These are phyloP conservation scores for Caenorhabditis inopinata DNA, from an alignment of 1,140 invertebrate genomes.

Conservation along the genomic window DNA sequence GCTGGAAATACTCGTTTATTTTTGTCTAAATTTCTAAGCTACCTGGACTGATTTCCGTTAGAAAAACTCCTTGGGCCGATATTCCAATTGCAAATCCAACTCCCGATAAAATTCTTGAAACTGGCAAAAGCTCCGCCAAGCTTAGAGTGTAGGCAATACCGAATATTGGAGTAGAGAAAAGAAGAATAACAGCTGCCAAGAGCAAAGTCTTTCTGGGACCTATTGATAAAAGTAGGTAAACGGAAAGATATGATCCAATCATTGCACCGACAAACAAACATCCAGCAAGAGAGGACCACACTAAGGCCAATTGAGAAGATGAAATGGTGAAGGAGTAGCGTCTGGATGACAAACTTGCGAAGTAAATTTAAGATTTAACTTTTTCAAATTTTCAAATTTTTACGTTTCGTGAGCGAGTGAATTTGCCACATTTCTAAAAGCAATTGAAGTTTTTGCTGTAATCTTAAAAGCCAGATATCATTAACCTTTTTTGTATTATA, in stretches of 20 bases:
- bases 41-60: conserved; percentile 45
- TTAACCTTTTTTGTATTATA: too few species aligned
- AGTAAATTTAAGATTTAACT: too few species aligned
- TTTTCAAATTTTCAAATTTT: too few species aligned
- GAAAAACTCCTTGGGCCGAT: conserved; percentile 41
- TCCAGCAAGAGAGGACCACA: conserved; percentile 43
- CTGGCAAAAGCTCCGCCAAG: conserved; percentile 24
- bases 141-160: neutral
- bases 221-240: conserved; percentile 3
- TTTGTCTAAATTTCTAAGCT: neutral
- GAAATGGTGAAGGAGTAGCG: neutral
- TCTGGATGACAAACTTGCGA: too few species aligned
- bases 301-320: neutral
- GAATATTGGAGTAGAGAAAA: conserved; percentile 8
- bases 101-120: conserved; percentile 40
- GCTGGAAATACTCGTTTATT: neutral
- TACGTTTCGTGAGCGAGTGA: too few species aligned
- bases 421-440: too few species aligned
- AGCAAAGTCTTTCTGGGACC: conserved; percentile 35
- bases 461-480: too few species aligned
- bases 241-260: conserved; percentile 29
- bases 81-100: conserved; percentile 45
- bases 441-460: too few species aligned
- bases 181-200: neutral
- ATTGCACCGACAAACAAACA: conserved; percentile 41